Evolutionary conservation across 1,140 invertebrate genomes (phyloP).

Genomic region (Tigriopus japonicus): DNA sequence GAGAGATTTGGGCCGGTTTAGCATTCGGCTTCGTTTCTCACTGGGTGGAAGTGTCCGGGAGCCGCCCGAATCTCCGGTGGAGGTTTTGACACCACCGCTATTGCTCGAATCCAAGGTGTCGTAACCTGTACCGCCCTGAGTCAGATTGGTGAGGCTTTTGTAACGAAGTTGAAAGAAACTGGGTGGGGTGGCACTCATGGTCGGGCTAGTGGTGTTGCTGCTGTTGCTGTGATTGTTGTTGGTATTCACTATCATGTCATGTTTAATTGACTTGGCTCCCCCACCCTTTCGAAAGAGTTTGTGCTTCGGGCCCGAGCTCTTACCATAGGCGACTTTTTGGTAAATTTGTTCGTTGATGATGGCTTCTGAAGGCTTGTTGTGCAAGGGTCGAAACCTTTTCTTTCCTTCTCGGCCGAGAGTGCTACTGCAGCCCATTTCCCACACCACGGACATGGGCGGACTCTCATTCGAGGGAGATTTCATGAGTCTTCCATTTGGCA

Average conservation of each 20-base stretch:
- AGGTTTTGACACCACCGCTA: conserved; percentile 46
- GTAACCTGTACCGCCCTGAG: conserved; percentile 33
- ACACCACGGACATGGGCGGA: neutral
- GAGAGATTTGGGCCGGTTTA: conserved; percentile 45
- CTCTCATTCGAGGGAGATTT: neutral
- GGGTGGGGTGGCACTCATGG: conserved; percentile 34
- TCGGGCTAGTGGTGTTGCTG: neutral
- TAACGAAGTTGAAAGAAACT: conserved; percentile 61
- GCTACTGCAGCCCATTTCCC: neutral
- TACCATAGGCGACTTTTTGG: neutral
- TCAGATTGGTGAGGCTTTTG: conserved; percentile 57
- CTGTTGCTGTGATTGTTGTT: neutral
- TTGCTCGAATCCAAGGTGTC: conserved; percentile 70
- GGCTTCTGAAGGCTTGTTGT: neutral
- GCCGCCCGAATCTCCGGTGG: conserved; percentile 53
- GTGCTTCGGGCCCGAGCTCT: neutral
- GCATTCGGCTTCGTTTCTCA: conserved; percentile 41
- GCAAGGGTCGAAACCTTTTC: neutral
- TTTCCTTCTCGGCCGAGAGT: conserved; percentile 1
- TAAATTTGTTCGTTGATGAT: neutral
- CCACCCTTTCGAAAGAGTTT: conserved; percentile 4
- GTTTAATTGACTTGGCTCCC: neutral
- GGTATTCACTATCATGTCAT: neutral
- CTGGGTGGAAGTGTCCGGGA: conserved; percentile 40
- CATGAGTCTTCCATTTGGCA: neutral